Evolutionary conservation across 2,113 vertebrate genomes (phyloP).

Genomic region (Ginglymostoma cirratum): DNA sequence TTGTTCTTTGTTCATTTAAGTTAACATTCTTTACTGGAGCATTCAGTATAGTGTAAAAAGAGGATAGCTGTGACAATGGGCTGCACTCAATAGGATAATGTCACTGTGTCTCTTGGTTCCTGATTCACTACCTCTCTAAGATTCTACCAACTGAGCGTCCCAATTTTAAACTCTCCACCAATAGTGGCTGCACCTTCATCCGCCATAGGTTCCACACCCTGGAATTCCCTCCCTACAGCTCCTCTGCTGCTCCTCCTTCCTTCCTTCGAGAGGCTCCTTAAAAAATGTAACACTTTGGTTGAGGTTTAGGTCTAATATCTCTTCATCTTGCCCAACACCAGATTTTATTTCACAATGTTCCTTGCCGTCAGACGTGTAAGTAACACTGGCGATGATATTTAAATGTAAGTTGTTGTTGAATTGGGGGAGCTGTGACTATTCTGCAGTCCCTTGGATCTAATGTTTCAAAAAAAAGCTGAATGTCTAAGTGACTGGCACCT

Average conservation of each 20-base stretch:
- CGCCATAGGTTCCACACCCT: background rate
- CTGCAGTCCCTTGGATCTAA: background rate
- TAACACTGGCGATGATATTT: background rate
- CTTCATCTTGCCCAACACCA: too few relatives aligned
- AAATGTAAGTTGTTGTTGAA: background rate
- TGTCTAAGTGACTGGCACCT: background rate
- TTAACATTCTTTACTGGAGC: too few relatives aligned
- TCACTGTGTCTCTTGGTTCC: too few relatives aligned
- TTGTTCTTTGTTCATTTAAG: too few relatives aligned
- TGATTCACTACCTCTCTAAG: too few relatives aligned
- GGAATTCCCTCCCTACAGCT: background rate
- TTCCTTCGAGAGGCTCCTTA: background rate
- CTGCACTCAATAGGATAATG: too few relatives aligned
- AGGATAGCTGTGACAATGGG: too few relatives aligned
- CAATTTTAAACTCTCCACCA: too few relatives aligned
- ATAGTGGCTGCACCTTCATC: too few relatives aligned
- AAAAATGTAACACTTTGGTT: background rate
- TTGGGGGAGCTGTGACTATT: background rate
- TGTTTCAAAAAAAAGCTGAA: background rate
- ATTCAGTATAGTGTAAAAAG: too few relatives aligned
- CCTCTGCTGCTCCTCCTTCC: background rate
- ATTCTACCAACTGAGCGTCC: too few relatives aligned
- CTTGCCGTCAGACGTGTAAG: background rate
- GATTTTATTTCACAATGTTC: background rate
- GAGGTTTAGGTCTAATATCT: background rate